Evolutionary conservation across 1,140 invertebrate species (phyloP), one percentile per base, ranked within the genome.

Genomic region (Nixonia krombeini): DNA sequence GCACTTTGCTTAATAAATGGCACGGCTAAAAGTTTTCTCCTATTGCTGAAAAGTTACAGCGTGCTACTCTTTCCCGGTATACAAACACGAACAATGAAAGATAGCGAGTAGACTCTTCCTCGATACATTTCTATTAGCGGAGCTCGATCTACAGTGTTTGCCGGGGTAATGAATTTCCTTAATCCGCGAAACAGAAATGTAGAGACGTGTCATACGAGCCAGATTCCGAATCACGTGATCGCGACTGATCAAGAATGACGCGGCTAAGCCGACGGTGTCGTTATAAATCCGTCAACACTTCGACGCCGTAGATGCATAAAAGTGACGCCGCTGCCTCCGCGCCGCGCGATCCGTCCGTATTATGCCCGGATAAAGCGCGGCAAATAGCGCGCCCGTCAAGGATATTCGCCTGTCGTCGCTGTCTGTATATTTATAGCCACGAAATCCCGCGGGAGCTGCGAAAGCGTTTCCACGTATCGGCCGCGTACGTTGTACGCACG

Each of bases 241-340:
- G n/a, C 31, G 46, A 51, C 55, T 70, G 67, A 70, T 70, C 65
- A 65, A 65, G 68, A 70, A 52, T 70, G 68, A 70, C 67, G 56
- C 52, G 65, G 61, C 17, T 40, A 7, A 21, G 8, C 15, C 16
- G 18, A n/a, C 16, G 37, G 63, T 61, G 59, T 47, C 57, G 49
- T 61, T 64, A 57, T 61, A 70, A 70, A 70, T 70, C 37, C 37
- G 13, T 40, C 35, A 64, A 70, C 51, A 16, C 17, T 16, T 49
- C 50, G 56, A 61, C 67, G 61, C 61, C 65, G 59, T 65, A 70
- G 65, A 70, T 65, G 67, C 59, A 64, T 64, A 70, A 70, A 70
- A 59, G 38, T 70, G 59, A 45, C 66, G 40, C 47, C 59, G 59
- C 59, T 53, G 65, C 58, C 47, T 69, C 52, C 9, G 6, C 44